A percentile compares a stretch with the other conserved stretches of the same genome.
These are phyloP conservation scores for Eutrigla gurnardus DNA, from an alignment of 2,797 vertebrate genomes.

Conservation along the genomic window DNA sequence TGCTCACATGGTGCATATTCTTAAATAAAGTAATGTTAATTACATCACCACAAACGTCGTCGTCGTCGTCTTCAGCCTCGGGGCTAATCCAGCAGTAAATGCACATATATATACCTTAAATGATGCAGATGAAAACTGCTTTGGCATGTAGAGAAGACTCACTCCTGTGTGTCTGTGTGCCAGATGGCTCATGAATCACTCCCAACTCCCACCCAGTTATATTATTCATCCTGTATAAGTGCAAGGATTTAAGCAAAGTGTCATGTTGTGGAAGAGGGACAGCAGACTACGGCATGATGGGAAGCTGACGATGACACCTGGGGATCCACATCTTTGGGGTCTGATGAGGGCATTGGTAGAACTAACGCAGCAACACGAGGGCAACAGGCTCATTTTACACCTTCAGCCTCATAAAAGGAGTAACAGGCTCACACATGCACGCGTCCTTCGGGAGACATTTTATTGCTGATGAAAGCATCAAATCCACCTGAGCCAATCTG, in stretches of 20 bases:
- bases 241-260: constrained; percentile 83
- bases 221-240: constrained; percentile 91
- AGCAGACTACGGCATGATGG: constrained; percentile 11
- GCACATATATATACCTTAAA: background rate
- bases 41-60: background rate
- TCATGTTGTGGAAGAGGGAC: constrained; percentile 53
- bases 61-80: background rate
- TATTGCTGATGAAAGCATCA: constrained; percentile 69
- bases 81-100: constrained; percentile 12
- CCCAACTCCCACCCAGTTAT: constrained; percentile 84
- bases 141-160: constrained; percentile 42
- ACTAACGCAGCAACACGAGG: constrained; percentile 42
- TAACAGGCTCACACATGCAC: constrained; percentile 10
- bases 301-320: constrained; percentile 20
- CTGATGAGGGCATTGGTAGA: constrained; percentile 33
- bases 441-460: constrained; percentile 51
- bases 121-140: constrained; percentile 30
- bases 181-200: constrained; percentile 93
- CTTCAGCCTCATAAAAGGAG: constrained; percentile 33
- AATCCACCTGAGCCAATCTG: constrained; percentile 60
- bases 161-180: constrained; percentile 68
- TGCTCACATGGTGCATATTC: background rate
- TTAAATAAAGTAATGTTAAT: background rate
- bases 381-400: constrained; percentile 40
- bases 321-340: constrained; percentile 35